These are phyloP conservation scores for Varanus salvator DNA, from an alignment of 2,113 vertebrate genomes.

Conservation along the genomic window DNA sequence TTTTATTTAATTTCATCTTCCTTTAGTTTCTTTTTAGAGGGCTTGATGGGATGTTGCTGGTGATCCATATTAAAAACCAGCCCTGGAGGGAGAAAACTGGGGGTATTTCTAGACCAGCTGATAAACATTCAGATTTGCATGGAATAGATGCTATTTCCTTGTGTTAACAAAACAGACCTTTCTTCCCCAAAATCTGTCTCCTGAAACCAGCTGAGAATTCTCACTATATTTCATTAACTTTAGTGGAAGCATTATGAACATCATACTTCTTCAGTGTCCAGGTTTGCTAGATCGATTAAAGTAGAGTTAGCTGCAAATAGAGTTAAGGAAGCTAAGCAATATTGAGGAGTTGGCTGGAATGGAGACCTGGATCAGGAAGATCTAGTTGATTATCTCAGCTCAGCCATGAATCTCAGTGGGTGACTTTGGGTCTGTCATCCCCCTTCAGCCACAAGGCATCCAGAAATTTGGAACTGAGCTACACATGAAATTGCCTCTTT, in stretches of 20 bases:
- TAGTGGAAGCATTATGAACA: neutral
- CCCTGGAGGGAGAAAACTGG: conserved; percentile 20
- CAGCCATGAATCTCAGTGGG: neutral
- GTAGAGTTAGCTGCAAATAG: neutral
- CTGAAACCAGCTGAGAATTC: neutral
- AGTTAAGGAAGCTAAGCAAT: neutral
- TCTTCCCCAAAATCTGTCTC: conserved; percentile 23
- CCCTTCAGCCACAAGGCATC: neutral
- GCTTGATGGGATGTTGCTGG: conserved; percentile 3
- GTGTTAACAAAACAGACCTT: conserved; percentile 17
- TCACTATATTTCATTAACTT: conserved; percentile 23
- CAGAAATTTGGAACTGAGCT: neutral
- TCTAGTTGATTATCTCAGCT: neutral
- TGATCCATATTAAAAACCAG: conserved; percentile 13
- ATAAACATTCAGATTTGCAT: conserved; percentile 43
- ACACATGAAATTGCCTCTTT: neutral
- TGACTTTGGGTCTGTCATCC: neutral
- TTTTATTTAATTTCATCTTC: conserved; percentile 9
- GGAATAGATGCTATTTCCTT: neutral
- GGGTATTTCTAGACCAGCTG: conserved; percentile 36
- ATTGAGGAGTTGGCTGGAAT: neutral
- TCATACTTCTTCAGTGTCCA: neutral
- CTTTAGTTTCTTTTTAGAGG: neutral
- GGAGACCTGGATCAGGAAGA: neutral
- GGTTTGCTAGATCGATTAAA: neutral